Evolutionary conservation across 2,113 vertebrate genomes (phyloP), one percentile per base, ranked within the genome.

Genomic region (Peromyscus californicus): DNA sequence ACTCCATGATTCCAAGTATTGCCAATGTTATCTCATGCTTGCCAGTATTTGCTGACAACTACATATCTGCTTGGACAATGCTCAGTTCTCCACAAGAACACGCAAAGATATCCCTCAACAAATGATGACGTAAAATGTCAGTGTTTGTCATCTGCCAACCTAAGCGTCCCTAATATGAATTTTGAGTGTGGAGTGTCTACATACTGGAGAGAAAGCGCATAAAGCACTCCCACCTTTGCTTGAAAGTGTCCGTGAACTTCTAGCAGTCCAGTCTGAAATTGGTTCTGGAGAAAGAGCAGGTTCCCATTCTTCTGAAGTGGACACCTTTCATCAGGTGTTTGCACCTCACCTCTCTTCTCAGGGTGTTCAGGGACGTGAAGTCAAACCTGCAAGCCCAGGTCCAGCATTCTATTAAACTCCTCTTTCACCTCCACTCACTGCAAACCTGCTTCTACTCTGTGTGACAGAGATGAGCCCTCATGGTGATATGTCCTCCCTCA

Each of bases 371-470:
- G 61, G 45, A 91, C 67, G 63, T 39, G 24, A 0, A 59, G 80
- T 61, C 45, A 36, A 83, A 76, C 12, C 16, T 69, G 8, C 45
- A 86, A 61, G 26, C 57, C 24, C 36, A 74, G 90, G 61, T 90
- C 92, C 39, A 70, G 7, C 69, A 31, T 48, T 74, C 82, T 79
- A 86, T 61, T 45, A 84, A 91, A 51, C 17, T 88, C 65, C 24
- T 86, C 86, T 94, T 91, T 97, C 22, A 70, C 70, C 59, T 95
- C 12, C 70, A 90, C 57, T 92, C n/a, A 42, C 42, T 93, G 74
- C 82, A 96, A 95, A 94, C 54, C 69, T 72, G 42, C 61, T 79
- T 97, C 87, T 80, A 15, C 61, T 91, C 59, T 79, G 42, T 89
- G 63, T 85, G 83, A 45, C 26, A 76, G 57, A 39, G 59, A 54